Percentiles rank a stretch among this genome's conserved stretches.
Conservation (phyloP, 2,888 invertebrate species). For the Aporophyla nigra region DNA sequence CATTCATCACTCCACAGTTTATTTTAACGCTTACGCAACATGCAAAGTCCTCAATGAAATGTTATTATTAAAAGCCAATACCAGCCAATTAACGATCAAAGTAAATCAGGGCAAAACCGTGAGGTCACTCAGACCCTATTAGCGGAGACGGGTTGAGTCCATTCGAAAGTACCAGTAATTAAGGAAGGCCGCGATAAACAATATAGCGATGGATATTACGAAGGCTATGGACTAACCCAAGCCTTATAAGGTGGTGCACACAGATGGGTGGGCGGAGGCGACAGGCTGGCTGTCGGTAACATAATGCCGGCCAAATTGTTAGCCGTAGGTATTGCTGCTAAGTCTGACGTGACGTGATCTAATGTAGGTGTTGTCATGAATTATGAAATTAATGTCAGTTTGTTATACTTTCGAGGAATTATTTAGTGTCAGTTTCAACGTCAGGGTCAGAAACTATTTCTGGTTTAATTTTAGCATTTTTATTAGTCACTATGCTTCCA, state of each 20-base stretch:
- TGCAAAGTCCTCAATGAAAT: conserved; percentile 68
- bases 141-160: conserved; percentile 74
- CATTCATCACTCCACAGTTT: conserved; percentile 52
- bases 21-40: conserved; percentile 61
- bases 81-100: conserved; percentile 77
- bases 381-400: conserved; percentile 6
- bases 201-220: conserved; percentile 71
- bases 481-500: neutral
- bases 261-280: conserved; percentile 72
- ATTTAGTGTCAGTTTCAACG: conserved; percentile 14
- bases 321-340: conserved; percentile 33
- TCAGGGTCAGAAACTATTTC: neutral
- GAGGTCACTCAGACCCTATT: conserved; percentile 78
- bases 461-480: neutral
- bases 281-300: conserved; percentile 72
- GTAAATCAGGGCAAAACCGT: conserved; percentile 79
- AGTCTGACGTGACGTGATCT: conserved; percentile 15
- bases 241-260: conserved; percentile 70
- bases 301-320: conserved; percentile 52
- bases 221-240: conserved; percentile 70
- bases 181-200: conserved; percentile 77
- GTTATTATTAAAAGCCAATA: conserved; percentile 64
- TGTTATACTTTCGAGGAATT: conserved; percentile 4
- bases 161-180: conserved; percentile 81
- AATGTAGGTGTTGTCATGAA: conserved; percentile 10